phyloP scores from a whole-genome alignment of 2,797 vertebrate species.

The Syngnathus acus region DNA sequence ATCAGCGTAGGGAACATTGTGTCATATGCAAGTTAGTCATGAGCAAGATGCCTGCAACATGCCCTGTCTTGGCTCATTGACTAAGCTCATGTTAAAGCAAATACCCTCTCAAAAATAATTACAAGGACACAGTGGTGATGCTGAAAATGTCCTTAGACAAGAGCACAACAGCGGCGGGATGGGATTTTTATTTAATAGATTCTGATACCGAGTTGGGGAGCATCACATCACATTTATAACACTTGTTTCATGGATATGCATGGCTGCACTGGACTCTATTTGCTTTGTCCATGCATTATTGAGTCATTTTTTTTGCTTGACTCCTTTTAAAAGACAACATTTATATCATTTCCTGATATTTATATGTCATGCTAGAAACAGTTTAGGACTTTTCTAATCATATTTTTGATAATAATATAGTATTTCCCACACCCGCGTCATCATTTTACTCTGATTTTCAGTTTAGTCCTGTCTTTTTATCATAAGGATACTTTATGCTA shows the following conservation, averaged over 20 bases:
- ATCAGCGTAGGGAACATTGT: constrained; percentile 59
- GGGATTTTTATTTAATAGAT: constrained; percentile 50
- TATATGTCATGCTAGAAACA: not conserved
- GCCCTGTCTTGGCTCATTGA: constrained; percentile 62
- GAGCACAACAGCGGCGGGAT: constrained; percentile 39
- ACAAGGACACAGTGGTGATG: constrained; percentile 53
- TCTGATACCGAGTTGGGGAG: constrained; percentile 45
- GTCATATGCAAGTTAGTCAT: constrained; percentile 64
- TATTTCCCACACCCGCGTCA: not conserved
- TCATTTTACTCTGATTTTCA: too few relatives aligned
- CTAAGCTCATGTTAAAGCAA: constrained; percentile 67
- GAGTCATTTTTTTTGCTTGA: not conserved
- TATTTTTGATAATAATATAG: not conserved
- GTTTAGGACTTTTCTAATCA: not conserved
- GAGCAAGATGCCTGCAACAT: constrained; percentile 66
- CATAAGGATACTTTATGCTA: too few relatives aligned
- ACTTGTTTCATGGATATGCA: constrained; percentile 30
- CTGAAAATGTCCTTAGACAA: constrained; percentile 58
- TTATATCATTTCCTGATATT: not conserved
- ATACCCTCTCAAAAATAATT: constrained; percentile 64
- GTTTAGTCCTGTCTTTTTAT: too few relatives aligned
- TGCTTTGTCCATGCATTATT: constrained; percentile 4
- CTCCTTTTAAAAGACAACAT: constrained; percentile 3
- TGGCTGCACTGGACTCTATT: constrained; percentile 17
- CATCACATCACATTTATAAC: constrained; percentile 33